Evolutionary conservation across 2,888 invertebrate species (phyloP).

Genomic region (Rapana venosa): DNA sequence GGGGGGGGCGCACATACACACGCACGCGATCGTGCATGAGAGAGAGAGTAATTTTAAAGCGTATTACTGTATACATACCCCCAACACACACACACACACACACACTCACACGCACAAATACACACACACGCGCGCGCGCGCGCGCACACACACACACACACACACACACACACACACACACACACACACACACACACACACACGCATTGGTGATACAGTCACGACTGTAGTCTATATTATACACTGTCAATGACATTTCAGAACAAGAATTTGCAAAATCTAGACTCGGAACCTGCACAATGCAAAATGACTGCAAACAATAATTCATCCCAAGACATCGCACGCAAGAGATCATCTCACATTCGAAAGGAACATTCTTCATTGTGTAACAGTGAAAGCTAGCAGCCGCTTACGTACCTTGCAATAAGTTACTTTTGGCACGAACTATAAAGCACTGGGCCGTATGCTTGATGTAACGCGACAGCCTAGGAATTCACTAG

Average conservation of each 20-base stretch:
- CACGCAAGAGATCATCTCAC: too few relatives aligned
- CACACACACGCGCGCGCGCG: neutral
- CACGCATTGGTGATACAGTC: neutral
- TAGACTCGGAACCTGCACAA: too few relatives aligned
- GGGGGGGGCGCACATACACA: too few relatives aligned
- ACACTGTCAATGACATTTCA: too few relatives aligned
- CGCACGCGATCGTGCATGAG: neutral
- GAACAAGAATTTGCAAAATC: too few relatives aligned
- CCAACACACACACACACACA: neutral
- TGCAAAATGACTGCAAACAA: neutral
- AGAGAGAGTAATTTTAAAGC: neutral
- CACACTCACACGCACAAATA: neutral
- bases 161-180: conserved; percentile 25
- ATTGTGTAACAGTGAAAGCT: neutral
- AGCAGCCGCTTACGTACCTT: neutral
- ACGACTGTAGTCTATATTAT: too few relatives aligned
- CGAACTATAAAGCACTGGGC: neutral
- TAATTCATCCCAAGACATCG: neutral
- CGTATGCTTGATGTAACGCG: too few relatives aligned
- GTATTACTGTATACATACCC: neutral
- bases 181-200: conserved; percentile 28
- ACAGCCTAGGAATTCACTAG: too few relatives aligned
- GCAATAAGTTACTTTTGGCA: neutral
- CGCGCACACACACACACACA: conserved; percentile 22
- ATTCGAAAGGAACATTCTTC: too few relatives aligned